phyloP scores from a whole-genome alignment of 2,797 vertebrate genomes.

The Microctenopoma lineatum region DNA sequence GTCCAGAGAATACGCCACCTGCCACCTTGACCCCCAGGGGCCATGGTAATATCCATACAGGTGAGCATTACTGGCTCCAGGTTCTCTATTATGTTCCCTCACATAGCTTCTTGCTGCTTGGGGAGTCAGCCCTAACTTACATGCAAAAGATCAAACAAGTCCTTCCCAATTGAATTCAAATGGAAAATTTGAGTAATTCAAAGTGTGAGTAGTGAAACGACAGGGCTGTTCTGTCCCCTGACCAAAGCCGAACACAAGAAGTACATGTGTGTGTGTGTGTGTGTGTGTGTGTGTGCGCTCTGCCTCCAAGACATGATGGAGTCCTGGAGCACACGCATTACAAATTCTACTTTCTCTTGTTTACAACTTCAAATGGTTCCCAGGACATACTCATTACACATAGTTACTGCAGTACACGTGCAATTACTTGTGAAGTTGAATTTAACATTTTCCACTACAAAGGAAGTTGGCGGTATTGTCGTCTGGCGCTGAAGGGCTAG shows the following conservation, averaged over 20 bases:
- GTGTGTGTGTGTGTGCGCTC: constrained; percentile 9
- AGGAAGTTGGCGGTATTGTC: constrained; percentile 55
- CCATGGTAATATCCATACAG: constrained; percentile 84
- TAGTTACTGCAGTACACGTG: constrained; percentile 33
- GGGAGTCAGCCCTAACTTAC: constrained; percentile 77
- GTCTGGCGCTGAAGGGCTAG: constrained; percentile 43
- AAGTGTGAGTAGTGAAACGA: constrained; percentile 77
- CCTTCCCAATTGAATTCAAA: constrained; percentile 83
- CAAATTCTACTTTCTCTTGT: constrained; percentile 75
- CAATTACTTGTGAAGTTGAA: constrained; percentile 54
- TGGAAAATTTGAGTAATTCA: constrained; percentile 82
- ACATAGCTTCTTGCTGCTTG: constrained; percentile 74
- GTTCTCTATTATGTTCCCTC: constrained; percentile 80
- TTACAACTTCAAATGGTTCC: constrained; percentile 75
- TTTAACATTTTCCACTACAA: constrained; percentile 56
- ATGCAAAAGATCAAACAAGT: constrained; percentile 86
- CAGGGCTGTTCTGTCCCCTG: constrained; percentile 71
- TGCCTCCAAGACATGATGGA: constrained; percentile 79
- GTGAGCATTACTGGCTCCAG: constrained; percentile 81
- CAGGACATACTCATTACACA: constrained; percentile 55
- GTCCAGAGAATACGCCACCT: constrained; percentile 78
- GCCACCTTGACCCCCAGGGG: constrained; percentile 77
- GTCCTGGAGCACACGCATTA: constrained; percentile 74
- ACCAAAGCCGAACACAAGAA: constrained; percentile 75
- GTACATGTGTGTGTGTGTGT: constrained; percentile 46